Percentiles rank a stretch among this genome's conserved stretches.
Conservation (phyloP, 2,888 invertebrate genomes). For the Drosophila flavopinicola region DNA sequence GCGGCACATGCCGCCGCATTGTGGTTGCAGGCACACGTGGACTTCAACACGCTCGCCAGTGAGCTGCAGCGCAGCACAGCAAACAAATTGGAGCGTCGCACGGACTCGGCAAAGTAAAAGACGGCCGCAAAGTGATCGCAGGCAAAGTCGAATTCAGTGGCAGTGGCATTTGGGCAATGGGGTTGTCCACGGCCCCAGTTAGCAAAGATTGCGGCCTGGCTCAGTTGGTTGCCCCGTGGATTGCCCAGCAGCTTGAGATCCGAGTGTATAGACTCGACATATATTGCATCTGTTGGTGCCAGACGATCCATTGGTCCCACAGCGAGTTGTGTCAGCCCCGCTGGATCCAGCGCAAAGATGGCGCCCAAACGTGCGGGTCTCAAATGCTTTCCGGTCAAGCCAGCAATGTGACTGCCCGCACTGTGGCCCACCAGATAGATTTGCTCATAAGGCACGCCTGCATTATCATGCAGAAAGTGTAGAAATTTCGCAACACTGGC, state of each 20-base stretch:
- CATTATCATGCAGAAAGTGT: conserved; percentile 72
- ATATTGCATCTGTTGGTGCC: conserved; percentile 78
- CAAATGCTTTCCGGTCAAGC: conserved; percentile 78
- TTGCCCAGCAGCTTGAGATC: conserved; percentile 80
- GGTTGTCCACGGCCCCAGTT: conserved; percentile 83
- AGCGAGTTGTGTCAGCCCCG: conserved; percentile 77
- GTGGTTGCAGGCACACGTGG: conserved; percentile 59
- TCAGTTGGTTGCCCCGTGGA: conserved; percentile 70
- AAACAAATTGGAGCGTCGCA: conserved; percentile 69
- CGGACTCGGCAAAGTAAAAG: conserved; percentile 81
- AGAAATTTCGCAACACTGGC: conserved; percentile 73
- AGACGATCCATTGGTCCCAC: conserved; percentile 71
- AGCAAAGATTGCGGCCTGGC: conserved; percentile 83
- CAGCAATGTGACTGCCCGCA: conserved; percentile 83
- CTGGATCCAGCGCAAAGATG: conserved; percentile 84
- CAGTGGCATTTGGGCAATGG: conserved; percentile 82
- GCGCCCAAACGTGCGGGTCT: conserved; percentile 65
- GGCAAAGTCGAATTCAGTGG: conserved; percentile 77
- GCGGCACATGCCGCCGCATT: conserved; percentile 46
- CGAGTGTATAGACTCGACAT: conserved; percentile 84
- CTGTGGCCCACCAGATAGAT: conserved; percentile 84
- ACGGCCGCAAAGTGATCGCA: conserved; percentile 80
- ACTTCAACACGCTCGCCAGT: conserved; percentile 31
- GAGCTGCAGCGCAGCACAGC: conserved; percentile 70
- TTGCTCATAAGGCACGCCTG: conserved; percentile 59